These are phyloP conservation scores for Notolepis coatsorum DNA, from an alignment of 2,797 vertebrate species.

Conservation along the genomic window DNA sequence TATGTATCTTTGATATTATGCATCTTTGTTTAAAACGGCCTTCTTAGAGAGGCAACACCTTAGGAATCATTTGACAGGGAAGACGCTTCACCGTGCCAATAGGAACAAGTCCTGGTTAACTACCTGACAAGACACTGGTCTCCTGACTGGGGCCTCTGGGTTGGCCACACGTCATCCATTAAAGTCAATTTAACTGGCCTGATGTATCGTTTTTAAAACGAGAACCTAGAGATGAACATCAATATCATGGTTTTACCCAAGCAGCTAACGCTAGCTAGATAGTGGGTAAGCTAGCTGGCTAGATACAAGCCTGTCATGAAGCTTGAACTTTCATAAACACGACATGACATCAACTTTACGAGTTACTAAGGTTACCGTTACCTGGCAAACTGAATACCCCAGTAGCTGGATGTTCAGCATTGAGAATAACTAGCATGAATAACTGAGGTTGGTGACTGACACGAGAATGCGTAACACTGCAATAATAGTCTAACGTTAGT, in stretches of 20 bases:
- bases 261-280: neutral
- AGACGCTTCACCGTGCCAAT: neutral
- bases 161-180: too few species aligned
- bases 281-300: neutral
- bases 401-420: too few species aligned
- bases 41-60: too few species aligned
- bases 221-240: too few species aligned
- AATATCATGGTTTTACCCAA: neutral
- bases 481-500: too few species aligned
- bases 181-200: too few species aligned
- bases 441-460: constrained; percentile 1
- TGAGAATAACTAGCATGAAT: too few species aligned
- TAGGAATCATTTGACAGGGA: constrained; percentile 7
- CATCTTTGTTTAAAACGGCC: too few species aligned
- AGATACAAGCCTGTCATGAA: neutral
- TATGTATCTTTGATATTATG: too few species aligned
- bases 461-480: constrained; percentile 11
- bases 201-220: too few species aligned
- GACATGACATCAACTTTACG: neutral
- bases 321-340: constrained; percentile 19
- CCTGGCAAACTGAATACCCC: too few species aligned
- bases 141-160: neutral
- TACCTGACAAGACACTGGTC: constrained; percentile 5
- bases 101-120: neutral
- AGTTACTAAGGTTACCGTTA: neutral